Percentiles rank a stretch among this genome's conserved stretches.
These are phyloP conservation scores for Albula goreensis DNA, from an alignment of 2,113 vertebrate genomes.

Conservation along the genomic window DNA sequence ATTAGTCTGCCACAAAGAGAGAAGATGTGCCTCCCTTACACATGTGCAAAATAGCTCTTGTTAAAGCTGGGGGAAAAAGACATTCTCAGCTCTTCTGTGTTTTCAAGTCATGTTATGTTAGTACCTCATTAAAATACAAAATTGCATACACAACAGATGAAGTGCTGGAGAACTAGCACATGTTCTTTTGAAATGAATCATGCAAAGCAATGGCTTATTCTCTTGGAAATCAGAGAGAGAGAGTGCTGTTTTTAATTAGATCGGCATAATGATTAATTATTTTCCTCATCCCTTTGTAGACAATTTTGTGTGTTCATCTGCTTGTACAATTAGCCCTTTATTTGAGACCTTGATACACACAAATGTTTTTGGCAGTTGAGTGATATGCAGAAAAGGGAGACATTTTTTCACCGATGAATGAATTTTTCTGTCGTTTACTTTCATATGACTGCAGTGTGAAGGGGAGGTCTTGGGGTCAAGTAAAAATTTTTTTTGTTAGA, in stretches of 20 bases:
- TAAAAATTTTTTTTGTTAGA: background rate
- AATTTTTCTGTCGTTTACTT: background rate
- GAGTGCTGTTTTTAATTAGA: conserved; percentile 24
- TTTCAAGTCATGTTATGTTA: conserved; percentile 13
- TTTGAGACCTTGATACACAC: background rate
- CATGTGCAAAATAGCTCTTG: background rate
- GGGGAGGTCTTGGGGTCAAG: background rate
- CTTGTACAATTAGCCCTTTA: conserved; percentile 9
- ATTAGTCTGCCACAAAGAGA: background rate
- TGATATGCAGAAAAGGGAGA: background rate
- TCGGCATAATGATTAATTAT: conserved; percentile 20
- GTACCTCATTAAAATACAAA: conserved; percentile 15
- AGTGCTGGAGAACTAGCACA: conserved; percentile 12
- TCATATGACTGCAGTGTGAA: background rate
- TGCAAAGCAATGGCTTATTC: conserved; percentile 17
- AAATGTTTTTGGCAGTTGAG: background rate
- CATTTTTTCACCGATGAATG: background rate
- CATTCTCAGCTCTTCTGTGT: background rate
- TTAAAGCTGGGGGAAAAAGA: background rate
- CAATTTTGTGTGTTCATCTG: conserved; percentile 10
- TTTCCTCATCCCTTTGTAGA: conserved; percentile 9
- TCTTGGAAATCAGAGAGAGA: conserved; percentile 13
- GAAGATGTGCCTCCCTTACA: background rate
- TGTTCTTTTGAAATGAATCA: conserved; percentile 25
- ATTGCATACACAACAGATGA: conserved; percentile 10